A percentile compares a stretch with the other conserved stretches of the same genome.
Evolutionary conservation across 2,888 invertebrate species (phyloP).

Genomic region (Pollenia amentaria): DNA sequence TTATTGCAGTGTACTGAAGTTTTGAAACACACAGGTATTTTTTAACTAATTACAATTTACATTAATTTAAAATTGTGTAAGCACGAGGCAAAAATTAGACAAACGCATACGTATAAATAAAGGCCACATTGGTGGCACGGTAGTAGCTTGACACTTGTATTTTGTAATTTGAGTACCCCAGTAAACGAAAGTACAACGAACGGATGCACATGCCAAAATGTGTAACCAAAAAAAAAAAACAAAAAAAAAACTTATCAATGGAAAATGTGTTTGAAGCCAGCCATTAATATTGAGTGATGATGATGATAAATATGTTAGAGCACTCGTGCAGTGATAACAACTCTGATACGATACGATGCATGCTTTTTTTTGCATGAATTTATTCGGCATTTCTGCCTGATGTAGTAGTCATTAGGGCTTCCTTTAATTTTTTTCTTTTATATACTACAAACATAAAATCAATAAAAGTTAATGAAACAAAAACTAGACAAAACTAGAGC

Average conservation of each 20-base stretch:
- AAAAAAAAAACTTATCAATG: too few species aligned
- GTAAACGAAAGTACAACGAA: constrained; percentile 12
- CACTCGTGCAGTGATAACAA: constrained; percentile 34
- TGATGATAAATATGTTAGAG: constrained; percentile 27
- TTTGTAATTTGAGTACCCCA: neutral
- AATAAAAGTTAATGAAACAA: neutral
- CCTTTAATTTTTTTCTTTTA: neutral
- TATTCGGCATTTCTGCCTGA: neutral
- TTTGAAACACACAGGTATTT: neutral
- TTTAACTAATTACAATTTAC: constrained; percentile 19
- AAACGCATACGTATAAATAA: constrained; percentile 1
- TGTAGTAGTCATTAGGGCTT: neutral
- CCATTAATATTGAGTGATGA: constrained; percentile 47
- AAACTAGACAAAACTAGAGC: too few species aligned
- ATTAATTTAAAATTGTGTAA: neutral
- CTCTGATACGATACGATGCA: neutral
- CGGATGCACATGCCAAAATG: constrained; percentile 58
- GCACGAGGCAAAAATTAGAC: constrained; percentile 20
- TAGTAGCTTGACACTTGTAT: constrained; percentile 11
- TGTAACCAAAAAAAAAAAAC: constrained; percentile 47
- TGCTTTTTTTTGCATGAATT: constrained; percentile 5
- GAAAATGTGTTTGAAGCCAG: constrained; percentile 22
- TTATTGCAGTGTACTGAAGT: constrained; percentile 50
- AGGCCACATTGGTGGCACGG: constrained; percentile 29
- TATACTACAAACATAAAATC: neutral